phyloP scores from a whole-genome alignment of 2,797 vertebrate genomes.

The Momotus momota region DNA sequence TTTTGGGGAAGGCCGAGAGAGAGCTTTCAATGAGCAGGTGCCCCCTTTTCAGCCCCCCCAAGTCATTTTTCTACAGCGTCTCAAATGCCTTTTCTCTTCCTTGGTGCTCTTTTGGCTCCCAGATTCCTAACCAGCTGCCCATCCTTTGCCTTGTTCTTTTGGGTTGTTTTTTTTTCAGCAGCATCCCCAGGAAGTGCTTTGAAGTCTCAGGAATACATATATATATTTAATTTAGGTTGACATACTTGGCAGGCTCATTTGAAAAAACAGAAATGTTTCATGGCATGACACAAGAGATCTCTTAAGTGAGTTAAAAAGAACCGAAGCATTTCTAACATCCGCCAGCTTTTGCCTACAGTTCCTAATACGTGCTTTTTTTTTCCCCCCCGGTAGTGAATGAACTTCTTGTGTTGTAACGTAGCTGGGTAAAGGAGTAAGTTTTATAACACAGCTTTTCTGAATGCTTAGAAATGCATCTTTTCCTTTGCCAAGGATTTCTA shows the following conservation, averaged over 20 bases:
- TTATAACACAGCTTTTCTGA: not conserved
- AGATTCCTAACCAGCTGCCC: slow-evolving; percentile 28
- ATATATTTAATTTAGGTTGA: slow-evolving; percentile 64
- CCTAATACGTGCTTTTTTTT: slow-evolving; percentile 9
- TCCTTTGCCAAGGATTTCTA: not conserved
- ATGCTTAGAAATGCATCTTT: not conserved
- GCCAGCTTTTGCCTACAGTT: slow-evolving; percentile 66
- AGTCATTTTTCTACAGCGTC: not conserved
- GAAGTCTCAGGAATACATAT: slow-evolving; percentile 72
- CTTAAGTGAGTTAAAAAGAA: slow-evolving; percentile 71
- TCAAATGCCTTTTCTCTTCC: not conserved
- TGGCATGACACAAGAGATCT: slow-evolving; percentile 73
- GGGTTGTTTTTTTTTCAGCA: slow-evolving; percentile 53
- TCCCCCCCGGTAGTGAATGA: slow-evolving; percentile 14
- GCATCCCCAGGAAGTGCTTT: slow-evolving; percentile 75
- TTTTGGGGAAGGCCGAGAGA: not conserved
- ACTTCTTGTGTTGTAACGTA: slow-evolving; percentile 50
- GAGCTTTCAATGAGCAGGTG: not conserved
- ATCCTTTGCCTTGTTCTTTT: not conserved
- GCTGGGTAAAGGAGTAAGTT: not conserved
- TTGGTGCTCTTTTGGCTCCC: slow-evolving; percentile 8
- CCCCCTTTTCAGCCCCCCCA: not conserved
- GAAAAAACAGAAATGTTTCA: slow-evolving; percentile 70
- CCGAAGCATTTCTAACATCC: slow-evolving; percentile 69
- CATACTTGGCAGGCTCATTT: slow-evolving; percentile 70